Evolutionary conservation across 2,113 vertebrate genomes (phyloP), one percentile per base, ranked within the genome.

Genomic region (Antennarius striatus): DNA sequence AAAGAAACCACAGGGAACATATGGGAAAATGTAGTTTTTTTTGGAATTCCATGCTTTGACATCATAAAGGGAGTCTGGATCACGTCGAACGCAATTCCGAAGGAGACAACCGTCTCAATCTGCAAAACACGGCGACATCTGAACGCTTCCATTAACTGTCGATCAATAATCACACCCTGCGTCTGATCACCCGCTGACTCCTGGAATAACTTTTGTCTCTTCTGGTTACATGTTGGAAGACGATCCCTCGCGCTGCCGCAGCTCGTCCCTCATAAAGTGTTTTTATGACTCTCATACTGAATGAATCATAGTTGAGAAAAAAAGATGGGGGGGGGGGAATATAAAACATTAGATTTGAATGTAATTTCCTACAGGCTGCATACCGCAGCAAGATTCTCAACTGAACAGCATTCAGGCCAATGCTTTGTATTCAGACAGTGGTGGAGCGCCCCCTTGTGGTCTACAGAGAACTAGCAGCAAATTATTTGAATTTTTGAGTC

Each of bases 1-100:
- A 80, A 86, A 86, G 82, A 90, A 90, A 84, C 88, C 89, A 81
- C 86, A 88, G 80, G 88, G 88, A 86, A 77, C 79, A 83, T 78
- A 87, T 79, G 64, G 63, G 42, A 43, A 68, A 71, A 60, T 81
- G 59, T 5, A 9, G 17, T 36, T 71, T 62, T 62, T 83, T 89
- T 88, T 76, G 74, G 79, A 85, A 73, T 78, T 80, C 56, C 77
- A 17, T 65, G 72, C 57, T 74, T 86, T 86, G 68, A 75, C 57
- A 73, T 79, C 70, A 78, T 40, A 81, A 85, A 81, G 67, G 49
- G 77, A 88, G 76, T 73, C 81, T 90, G 83, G 77, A 90, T 81
- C 73, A 22, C 77, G 61, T 71, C 3, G 75, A 71, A 52, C 12
- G 16, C 65, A 67, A 63, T 66, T 80, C 54, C 54, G 66, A 45